A percentile compares a stretch with the other conserved stretches of the same genome.
These are phyloP conservation scores for Rhinichthys klamathensis DNA, from an alignment of 2,113 vertebrate genomes.

Conservation along the genomic window DNA sequence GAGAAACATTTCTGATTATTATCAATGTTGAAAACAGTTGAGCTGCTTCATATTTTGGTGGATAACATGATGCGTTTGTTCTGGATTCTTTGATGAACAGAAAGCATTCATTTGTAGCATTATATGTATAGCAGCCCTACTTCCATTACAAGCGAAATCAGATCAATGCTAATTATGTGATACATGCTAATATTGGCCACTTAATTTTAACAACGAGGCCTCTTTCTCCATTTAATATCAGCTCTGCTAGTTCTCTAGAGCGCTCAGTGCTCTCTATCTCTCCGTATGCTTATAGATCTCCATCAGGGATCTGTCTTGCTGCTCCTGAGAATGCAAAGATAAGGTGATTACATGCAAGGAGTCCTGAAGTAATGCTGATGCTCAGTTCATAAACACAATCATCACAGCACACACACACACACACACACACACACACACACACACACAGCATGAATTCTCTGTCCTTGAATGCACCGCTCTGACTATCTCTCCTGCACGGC, in stretches of 20 bases:
- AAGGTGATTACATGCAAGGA: not conserved
- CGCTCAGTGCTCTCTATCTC: not conserved
- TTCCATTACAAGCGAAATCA: not conserved
- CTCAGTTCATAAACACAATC: not conserved
- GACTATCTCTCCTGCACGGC: slow-evolving; percentile 7
- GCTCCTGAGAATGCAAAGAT: not conserved
- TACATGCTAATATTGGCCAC: not conserved
- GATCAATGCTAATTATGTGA: not conserved
- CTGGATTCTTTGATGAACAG: too few species aligned
- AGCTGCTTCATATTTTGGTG: too few species aligned
- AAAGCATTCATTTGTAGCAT: too few species aligned
- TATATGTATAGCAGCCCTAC: not conserved
- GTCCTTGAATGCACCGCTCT: slow-evolving; percentile 25
- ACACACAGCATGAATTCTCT: not conserved
- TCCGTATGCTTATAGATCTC: not conserved
- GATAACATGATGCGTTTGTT: too few species aligned
- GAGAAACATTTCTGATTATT: too few species aligned
- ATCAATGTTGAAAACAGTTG: too few species aligned
- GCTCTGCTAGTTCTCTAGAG: slow-evolving; percentile 1
- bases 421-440: slow-evolving; percentile 6
- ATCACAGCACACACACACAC: not conserved
- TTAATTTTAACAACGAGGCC: not conserved
- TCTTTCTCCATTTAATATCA: not conserved
- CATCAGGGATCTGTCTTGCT: not conserved
- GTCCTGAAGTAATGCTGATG: not conserved